Evolutionary conservation across 2,113 vertebrate genomes (phyloP), one percentile per base, ranked within the genome.

Genomic region (Vimba vimba): DNA sequence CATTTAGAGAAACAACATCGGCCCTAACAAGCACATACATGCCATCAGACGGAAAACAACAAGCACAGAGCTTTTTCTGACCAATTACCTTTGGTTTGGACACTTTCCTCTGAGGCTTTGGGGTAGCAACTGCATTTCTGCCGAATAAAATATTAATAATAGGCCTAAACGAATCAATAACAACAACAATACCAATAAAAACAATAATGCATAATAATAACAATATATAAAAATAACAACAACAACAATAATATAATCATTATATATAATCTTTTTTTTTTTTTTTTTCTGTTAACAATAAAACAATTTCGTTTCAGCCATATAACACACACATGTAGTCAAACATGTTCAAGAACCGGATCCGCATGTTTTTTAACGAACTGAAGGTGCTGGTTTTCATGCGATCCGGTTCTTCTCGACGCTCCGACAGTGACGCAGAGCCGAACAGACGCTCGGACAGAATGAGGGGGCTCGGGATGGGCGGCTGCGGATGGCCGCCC

Each of bases 341-440:
- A 91, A 97, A 95, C 94, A 98, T 98, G 97, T 97, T 97, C 93
- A 98, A 98, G 94, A 97, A 97, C 91, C 96, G 97, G 95, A 96
- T 98, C 95, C 97, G 97, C 95, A 97, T 97, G 97, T 97, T 97
- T 96, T 96, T 97, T 89, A 97, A 98, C 93, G 97, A 98, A 95
- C 96, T 98, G 91, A 98, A 98, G 93, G 96, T 98, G 92, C 94
- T 97, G 95, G 96, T 97, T 94, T 96, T 97, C 94, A 97, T 97
- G 95, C 96, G 97, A 93, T 95, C 95, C 93, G 95, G 95, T 91
- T 93, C 95, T 91, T 93, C 95, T 89, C 94, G 95, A 93, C 96
- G 95, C 94, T 94, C 96, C 93, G 92, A 94, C 87, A 93, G 95
- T 91, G 96, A 96, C 94, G 90, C 94, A 91, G 94, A 91, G 77